Percentiles rank a stretch among this genome's conserved stretches.
Evolutionary conservation across 2,888 invertebrate genomes (phyloP).

Genomic region (Chromoteleia sp.): DNA sequence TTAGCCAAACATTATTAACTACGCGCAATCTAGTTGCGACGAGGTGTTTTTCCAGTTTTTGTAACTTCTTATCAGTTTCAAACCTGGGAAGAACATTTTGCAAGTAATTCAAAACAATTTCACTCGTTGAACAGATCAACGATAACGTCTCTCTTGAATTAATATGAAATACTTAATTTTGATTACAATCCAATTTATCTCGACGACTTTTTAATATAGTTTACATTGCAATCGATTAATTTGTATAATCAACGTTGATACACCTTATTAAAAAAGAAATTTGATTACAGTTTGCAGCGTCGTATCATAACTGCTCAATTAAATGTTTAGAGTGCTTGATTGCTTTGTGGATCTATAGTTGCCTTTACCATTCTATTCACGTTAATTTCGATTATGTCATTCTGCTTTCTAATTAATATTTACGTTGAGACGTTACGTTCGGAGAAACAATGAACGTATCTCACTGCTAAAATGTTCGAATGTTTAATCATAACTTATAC

Average conservation of each 20-base stretch:
- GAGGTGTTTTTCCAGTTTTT: neutral
- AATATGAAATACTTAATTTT: neutral
- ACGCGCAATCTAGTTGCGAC: neutral
- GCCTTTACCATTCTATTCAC: constrained; percentile 32
- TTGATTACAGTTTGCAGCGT: neutral
- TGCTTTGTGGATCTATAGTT: constrained; percentile 45
- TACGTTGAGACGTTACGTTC: constrained; percentile 14
- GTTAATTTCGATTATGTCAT: constrained; percentile 48
- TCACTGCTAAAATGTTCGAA: constrained; percentile 20
- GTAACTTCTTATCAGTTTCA: neutral
- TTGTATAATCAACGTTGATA: neutral
- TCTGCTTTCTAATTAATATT: constrained; percentile 40
- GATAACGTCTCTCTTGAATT: neutral
- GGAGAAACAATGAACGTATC: constrained; percentile 20
- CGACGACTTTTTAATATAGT: neutral
- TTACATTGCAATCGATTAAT: constrained; percentile 11
- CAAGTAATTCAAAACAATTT: constrained; percentile 7
- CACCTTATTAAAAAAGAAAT: neutral
- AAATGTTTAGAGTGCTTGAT: constrained; percentile 26
- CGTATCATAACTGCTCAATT: neutral
- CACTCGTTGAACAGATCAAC: neutral
- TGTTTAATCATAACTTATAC: constrained; percentile 13
- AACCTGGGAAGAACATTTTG: neutral
- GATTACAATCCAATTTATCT: constrained; percentile 3
- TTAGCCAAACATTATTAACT: neutral